Evolutionary conservation across 2,888 invertebrate species (phyloP), one percentile per base, ranked within the genome.

Genomic region (Hofmannophila pseudospretella): DNA sequence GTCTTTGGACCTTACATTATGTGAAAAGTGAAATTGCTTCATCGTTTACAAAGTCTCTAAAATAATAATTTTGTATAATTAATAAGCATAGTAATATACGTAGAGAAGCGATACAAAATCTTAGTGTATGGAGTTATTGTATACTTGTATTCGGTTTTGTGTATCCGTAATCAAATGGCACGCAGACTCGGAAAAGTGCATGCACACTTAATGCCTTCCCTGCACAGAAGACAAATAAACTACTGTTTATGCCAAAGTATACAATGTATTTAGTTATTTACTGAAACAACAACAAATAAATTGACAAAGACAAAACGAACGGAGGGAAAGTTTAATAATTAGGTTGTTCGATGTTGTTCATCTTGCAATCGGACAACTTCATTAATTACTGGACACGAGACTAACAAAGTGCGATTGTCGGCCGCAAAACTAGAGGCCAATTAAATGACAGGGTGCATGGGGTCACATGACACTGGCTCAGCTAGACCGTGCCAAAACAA

Each of bases 381-480:
- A 69, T 73, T 74, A 71, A 73, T 73, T 72, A 74, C 63, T 57
- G 69, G 64, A 61, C 61, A 67, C 55, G 49, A 41, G 25, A 11
- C 22, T 9, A 35, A 25, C 65, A 57, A 64, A 70, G 61, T 68
- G 59, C 49, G 53, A 65, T 67, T 66, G 63, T 62, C 50, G 48
- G 56, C 51, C 51, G 49, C 51, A 49, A 49, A 56, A 54, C 52
- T 52, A 54, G 46, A 46, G 42, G 37, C 35, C 50, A 57, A 53
- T 54, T 54, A 45, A 48, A 52, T 39, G 33, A 36, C 35, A 40
- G 25, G 33, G 38, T 34, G 36, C 31, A 35, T 7, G 11, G 30
- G 7, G 42, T 32, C 38, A 32, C 30, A 7, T 30, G 29, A 30
- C 31, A 12, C 10, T 8, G 30, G 5, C 23, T 2, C 9, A 25